Conservation (phyloP, 2,888 invertebrate species). For the Nemotelus pantherinus region DNA sequence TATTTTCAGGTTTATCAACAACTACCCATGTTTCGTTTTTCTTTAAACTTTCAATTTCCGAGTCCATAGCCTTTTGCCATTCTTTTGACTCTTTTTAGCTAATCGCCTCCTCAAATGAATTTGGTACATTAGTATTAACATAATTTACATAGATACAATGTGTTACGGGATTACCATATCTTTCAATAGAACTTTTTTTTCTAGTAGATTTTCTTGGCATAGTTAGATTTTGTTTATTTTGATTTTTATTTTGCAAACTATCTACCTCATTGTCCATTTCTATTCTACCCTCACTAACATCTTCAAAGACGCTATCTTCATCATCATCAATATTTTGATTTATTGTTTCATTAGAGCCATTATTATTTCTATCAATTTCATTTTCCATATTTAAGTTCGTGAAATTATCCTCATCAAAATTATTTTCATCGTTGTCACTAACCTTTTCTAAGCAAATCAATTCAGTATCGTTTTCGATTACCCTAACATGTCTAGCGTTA, state of each 20-base stretch:
- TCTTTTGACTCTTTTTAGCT: slow-evolving; percentile 51
- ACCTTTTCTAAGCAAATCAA: slow-evolving; percentile 50
- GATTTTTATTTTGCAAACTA: neutral
- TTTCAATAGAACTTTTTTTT: slow-evolving; percentile 47
- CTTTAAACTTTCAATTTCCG: neutral
- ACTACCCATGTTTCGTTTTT: slow-evolving; percentile 10
- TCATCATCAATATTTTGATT: slow-evolving; percentile 44
- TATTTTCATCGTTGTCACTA: slow-evolving; percentile 35
- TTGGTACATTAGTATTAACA: slow-evolving; percentile 53
- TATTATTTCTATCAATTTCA: slow-evolving; percentile 20
- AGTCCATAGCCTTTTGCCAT: slow-evolving; percentile 55
- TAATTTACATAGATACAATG: slow-evolving; percentile 54
- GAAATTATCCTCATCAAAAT: slow-evolving; percentile 36
- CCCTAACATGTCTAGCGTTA: slow-evolving; percentile 38
- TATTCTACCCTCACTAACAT: slow-evolving; percentile 40
- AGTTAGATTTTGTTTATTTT: slow-evolving; percentile 17
- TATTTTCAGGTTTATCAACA: slow-evolving; percentile 16
- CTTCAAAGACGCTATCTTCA: slow-evolving; percentile 42
- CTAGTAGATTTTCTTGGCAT: slow-evolving; percentile 28
- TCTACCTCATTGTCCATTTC: neutral
- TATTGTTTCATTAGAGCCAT: neutral
- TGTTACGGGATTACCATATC: slow-evolving; percentile 50
- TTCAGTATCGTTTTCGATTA: slow-evolving; percentile 23
- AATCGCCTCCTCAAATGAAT: slow-evolving; percentile 56
- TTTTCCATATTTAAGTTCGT: neutral